A percentile compares a stretch with the other conserved stretches of the same genome.
These are phyloP conservation scores for Acronicta aceris DNA, from an alignment of 2,888 invertebrate genomes.

Conservation along the genomic window DNA sequence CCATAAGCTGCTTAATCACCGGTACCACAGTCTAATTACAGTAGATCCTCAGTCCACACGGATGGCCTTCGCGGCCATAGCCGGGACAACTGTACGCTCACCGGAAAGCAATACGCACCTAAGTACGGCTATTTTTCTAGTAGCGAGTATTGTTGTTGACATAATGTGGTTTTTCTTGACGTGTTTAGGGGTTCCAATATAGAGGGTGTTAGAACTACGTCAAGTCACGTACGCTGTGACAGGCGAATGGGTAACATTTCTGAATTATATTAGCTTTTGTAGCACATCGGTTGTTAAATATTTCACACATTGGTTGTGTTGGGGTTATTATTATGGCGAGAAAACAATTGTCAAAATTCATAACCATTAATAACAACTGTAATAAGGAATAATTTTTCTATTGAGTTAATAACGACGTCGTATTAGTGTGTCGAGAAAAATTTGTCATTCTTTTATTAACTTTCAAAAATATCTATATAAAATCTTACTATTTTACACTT, in stretches of 20 bases:
- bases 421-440: too few species aligned
- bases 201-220: background rate
- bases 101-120: conserved; percentile 4
- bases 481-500: too few species aligned
- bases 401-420: too few species aligned
- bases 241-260: background rate
- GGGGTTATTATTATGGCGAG: too few species aligned
- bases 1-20: background rate
- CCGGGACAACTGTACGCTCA: background rate
- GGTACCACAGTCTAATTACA: conserved; percentile 4
- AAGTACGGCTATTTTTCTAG: background rate
- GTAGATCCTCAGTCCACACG: background rate
- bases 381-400: too few species aligned
- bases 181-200: background rate
- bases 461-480: too few species aligned
- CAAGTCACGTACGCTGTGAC: conserved; percentile 19
- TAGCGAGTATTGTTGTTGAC: background rate
- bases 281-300: background rate
- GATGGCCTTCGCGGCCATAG: background rate
- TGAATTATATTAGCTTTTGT: conserved; percentile 9
- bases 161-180: background rate
- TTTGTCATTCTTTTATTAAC: too few species aligned
- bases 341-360: too few species aligned
- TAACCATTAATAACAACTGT: too few species aligned
- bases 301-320: background rate